Base-by-base conservation (phyloP, 2,113 vertebrate genomes). In the Cromileptes altivelis region DNA sequence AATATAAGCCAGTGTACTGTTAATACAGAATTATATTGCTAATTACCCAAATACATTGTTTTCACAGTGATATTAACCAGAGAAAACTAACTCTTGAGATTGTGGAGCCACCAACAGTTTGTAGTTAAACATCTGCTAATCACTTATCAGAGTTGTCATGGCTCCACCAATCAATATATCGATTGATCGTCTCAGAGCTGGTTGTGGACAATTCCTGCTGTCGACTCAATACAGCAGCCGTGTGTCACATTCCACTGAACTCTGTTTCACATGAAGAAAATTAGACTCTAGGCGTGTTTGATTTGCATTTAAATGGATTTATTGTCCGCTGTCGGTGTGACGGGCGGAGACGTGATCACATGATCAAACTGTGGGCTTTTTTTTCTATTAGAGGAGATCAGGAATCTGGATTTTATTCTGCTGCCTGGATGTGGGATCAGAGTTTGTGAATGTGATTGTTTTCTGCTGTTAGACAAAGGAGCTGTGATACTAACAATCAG, bases 261-360 rank as follows among this genome's bases (percentile, higher is more conserved):
- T 70, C 67, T 47, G 74, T 67, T 64, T 78, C 65, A 64, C 61
- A 64, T 55, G 73, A 70, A 45, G 80, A 75, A 80, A 90, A 89
- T 79, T 58, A 87, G 85, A 82, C 84, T 64, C 6, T 49, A 73
- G 89, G 71, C 55, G 49, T 68, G 83, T 93, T 91, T 91, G 85
- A 94, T 95, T 94, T 94, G 92, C 93, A 94, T 95, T 92, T 94
- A 93, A 93, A 94, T 93, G 83, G 91, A 91, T 93, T 93, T 91
- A 90, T 91, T 91, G 92, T 93, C 81, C 49, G 76, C 86, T 80
- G 86, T 73, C 53, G 67, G 84, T 40, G 83, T 88, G 92, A 85
- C 75, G 69, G 90, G 81, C 60, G 50, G 75, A 67, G 76, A 85
- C 80, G 23, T 2, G 3, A 12, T 78, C 90, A 86, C 89, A 75